phyloP scores from a whole-genome alignment of 2,113 vertebrate genomes.

The Grammomys dolichurus region DNA sequence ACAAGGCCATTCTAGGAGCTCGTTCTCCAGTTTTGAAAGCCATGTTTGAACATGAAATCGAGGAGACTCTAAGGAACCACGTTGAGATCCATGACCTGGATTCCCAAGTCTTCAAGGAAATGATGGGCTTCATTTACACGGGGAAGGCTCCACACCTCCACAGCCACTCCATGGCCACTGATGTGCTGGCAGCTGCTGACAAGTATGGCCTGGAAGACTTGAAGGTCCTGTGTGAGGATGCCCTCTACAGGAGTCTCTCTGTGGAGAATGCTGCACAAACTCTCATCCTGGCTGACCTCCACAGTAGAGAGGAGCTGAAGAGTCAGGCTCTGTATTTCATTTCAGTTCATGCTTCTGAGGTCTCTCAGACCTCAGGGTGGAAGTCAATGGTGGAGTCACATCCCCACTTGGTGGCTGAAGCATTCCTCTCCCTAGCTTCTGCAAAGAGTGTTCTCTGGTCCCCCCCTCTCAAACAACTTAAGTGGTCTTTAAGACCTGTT shows the following conservation, averaged over 20 bases:
- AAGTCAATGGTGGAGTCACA: too few species aligned
- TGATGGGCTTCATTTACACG: constrained; percentile 98
- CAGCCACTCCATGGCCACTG: constrained; percentile 94
- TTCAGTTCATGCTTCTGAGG: constrained; percentile 92
- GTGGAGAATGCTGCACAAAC: constrained; percentile 96
- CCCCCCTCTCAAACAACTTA: constrained; percentile 80
- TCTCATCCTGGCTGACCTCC: constrained; percentile 94
- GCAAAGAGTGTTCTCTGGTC: constrained; percentile 92
- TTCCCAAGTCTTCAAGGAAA: constrained; percentile 98
- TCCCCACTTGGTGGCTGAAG: too few species aligned
- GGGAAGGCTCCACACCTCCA: constrained; percentile 96
- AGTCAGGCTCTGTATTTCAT: constrained; percentile 94
- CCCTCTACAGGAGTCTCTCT: constrained; percentile 94
- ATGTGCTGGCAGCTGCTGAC: constrained; percentile 96
- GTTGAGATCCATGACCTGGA: constrained; percentile 97
- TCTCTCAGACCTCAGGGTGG: too few species aligned
- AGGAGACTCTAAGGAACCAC: constrained; percentile 95
- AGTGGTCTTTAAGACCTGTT: too few species aligned
- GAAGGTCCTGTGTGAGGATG: constrained; percentile 93
- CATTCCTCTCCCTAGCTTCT: too few species aligned
- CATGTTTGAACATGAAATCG: constrained; percentile 97
- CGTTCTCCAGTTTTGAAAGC: constrained; percentile 94
- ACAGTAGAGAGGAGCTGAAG: constrained; percentile 93
- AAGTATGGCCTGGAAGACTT: constrained; percentile 93
- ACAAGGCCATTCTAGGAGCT: constrained; percentile 79